A percentile compares a stretch with the other conserved stretches of the same genome.
These are phyloP conservation scores for Acanthoscelides obtectus DNA, from an alignment of 2,888 invertebrate species.

Conservation along the genomic window DNA sequence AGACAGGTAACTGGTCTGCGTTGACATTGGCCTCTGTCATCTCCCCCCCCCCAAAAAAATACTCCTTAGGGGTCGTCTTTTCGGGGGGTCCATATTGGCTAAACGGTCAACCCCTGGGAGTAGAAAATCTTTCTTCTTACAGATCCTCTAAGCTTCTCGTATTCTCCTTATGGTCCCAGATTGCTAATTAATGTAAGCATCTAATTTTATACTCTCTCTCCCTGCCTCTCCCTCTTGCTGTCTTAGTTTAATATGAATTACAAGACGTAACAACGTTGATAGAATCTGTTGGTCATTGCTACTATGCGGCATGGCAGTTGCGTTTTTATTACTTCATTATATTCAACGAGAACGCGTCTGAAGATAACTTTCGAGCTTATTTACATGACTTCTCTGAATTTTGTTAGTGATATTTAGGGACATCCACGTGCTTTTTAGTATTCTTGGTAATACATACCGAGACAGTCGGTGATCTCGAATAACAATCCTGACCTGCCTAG, in stretches of 20 bases:
- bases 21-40: no score
- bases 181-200: no score
- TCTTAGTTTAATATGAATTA: not conserved
- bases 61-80: no score
- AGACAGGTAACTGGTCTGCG: no score
- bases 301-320: not conserved
- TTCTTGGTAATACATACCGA: not conserved
- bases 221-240: no score
- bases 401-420: not conserved
- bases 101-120: no score
- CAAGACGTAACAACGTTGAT: not conserved
- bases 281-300: not conserved
- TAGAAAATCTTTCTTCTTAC: no score
- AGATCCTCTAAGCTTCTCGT: no score
- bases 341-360: not conserved
- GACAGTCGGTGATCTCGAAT: not conserved
- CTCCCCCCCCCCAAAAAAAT: no score
- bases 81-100: no score
- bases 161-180: no score
- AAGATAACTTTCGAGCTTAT: not conserved
- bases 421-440: not conserved
- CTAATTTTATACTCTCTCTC: no score
- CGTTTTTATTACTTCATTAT: not conserved
- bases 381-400: not conserved
- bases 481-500: not conserved